Percentiles rank a stretch among this genome's conserved stretches.
Evolutionary conservation across 2,888 invertebrate species (phyloP).

Genomic region (Ectobius pallidus): DNA sequence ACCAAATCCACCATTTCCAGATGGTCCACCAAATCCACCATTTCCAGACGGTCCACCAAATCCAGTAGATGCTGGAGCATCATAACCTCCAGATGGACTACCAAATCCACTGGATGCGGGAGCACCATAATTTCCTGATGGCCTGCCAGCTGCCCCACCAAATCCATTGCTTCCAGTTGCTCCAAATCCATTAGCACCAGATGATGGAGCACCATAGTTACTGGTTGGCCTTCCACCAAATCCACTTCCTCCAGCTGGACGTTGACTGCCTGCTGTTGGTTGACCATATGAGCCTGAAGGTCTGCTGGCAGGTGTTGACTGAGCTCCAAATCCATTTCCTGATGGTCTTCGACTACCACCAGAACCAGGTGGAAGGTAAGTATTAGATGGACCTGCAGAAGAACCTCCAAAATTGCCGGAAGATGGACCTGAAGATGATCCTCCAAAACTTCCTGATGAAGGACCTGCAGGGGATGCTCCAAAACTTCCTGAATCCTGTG

Average conservation of each 20-base stretch:
- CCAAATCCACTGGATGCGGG: not conserved
- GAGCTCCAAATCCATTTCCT: not conserved
- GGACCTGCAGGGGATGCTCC: no score
- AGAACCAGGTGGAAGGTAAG: not conserved
- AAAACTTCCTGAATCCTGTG: not conserved
- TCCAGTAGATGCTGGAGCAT: not conserved
- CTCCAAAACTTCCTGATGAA: not conserved
- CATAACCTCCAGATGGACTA: not conserved
- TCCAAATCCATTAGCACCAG: not conserved
- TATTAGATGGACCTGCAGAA: not conserved
- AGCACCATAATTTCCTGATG: not conserved
- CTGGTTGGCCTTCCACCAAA: not conserved
- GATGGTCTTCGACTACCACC: not conserved
- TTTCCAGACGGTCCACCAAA: no score
- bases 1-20: not conserved
- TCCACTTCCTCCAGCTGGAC: not conserved
- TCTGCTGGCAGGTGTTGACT: not conserved
- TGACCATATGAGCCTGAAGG: not conserved
- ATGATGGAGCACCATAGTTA: not conserved
- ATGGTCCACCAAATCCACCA: not conserved
- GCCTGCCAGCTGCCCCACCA: not conserved
- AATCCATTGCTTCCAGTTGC: not conserved
- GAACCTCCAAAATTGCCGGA: not conserved
- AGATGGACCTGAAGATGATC: no score
- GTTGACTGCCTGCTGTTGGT: not conserved